A percentile compares a stretch with the other conserved stretches of the same genome.
These are phyloP conservation scores for Allobates femoralis DNA, from an alignment of 2,797 vertebrate genomes.

Conservation along the genomic window DNA sequence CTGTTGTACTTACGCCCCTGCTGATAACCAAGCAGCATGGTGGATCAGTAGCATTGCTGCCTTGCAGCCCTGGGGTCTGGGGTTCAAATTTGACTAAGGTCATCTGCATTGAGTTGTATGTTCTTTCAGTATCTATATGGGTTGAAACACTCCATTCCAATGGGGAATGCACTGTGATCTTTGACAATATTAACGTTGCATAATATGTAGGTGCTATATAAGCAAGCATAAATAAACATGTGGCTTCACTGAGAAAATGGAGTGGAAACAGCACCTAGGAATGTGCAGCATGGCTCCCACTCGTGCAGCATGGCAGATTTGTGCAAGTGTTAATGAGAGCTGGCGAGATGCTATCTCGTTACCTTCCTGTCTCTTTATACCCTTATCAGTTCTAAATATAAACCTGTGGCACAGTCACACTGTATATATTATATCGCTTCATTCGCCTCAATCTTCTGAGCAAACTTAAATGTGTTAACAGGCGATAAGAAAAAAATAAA, in stretches of 20 bases:
- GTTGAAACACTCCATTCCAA: background rate
- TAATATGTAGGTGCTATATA: too few species aligned
- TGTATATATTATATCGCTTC: background rate
- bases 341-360: background rate
- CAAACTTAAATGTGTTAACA: background rate
- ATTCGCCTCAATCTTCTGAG: too few species aligned
- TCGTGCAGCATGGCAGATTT: background rate
- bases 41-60: too few species aligned
- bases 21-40: too few species aligned
- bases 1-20: too few species aligned
- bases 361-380: conserved; percentile 25
- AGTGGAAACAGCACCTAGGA: background rate
- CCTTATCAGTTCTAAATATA: conserved; percentile 15
- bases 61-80: too few species aligned
- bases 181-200: too few species aligned
- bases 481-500: background rate
- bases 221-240: background rate
- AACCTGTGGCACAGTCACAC: background rate
- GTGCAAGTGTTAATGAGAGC: conserved; percentile 13
- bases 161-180: too few species aligned
- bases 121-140: too few species aligned
- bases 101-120: too few species aligned
- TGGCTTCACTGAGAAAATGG: background rate
- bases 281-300: conserved; percentile 4
- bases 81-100: too few species aligned